These are phyloP conservation scores for Ptilorrhoa leucosticta DNA, from an alignment of 2,113 vertebrate species.

Conservation along the genomic window DNA sequence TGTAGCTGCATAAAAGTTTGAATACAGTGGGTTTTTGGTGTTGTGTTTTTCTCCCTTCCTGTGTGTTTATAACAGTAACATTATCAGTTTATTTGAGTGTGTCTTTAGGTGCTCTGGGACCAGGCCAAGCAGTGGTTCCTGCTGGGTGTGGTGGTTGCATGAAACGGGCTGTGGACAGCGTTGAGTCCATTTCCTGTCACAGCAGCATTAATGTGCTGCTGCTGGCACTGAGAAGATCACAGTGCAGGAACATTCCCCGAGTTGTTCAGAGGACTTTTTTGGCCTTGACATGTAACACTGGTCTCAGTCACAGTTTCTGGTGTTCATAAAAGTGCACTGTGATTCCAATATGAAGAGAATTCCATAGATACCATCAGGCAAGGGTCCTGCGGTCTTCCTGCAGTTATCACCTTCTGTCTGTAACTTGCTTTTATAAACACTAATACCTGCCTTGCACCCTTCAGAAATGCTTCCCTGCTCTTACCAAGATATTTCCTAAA, in stretches of 20 bases:
- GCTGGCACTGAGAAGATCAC: background rate
- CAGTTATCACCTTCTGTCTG: background rate
- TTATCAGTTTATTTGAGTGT: background rate
- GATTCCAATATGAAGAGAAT: background rate
- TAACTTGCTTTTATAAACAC: background rate
- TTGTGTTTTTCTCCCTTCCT: background rate
- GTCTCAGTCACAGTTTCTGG: background rate
- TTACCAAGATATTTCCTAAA: background rate
- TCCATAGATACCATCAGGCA: background rate
- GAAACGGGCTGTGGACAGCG: rapidly evolving
- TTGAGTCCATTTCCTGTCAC: background rate
- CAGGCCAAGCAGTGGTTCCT: background rate
- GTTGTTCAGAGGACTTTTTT: background rate
- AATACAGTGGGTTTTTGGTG: background rate
- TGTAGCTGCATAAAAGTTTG: background rate
- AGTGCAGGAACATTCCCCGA: background rate
- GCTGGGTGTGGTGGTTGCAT: rapidly evolving
- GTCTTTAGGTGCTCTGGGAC: background rate
- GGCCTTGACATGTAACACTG: background rate
- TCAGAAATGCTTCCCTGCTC: background rate
- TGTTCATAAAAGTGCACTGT: background rate
- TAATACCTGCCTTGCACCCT: background rate
- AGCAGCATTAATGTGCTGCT: background rate
- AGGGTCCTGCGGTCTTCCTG: background rate
- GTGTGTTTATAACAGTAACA: background rate